phyloP scores from a whole-genome alignment of 1,140 invertebrate species.

The Apocrypta bakeri region DNA sequence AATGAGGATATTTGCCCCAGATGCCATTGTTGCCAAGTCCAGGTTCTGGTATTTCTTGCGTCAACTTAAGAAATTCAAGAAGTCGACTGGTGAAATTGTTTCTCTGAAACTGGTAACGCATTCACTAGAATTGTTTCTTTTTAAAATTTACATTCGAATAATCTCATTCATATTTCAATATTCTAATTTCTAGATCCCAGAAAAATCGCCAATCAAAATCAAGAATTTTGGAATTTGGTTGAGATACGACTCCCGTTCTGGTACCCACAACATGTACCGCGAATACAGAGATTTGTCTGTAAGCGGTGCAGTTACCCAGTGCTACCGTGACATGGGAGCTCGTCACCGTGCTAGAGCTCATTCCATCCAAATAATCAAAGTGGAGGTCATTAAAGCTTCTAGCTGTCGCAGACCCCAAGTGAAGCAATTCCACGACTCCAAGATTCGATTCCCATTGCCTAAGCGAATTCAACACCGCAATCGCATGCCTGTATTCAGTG shows the following conservation, averaged over 20 bases:
- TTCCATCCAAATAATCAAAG: slow-evolving; percentile 98
- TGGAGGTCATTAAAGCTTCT: slow-evolving; percentile 89
- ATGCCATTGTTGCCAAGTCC: slow-evolving; percentile 98
- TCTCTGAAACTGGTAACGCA: slow-evolving; percentile 82
- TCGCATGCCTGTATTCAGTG: slow-evolving; percentile 86
- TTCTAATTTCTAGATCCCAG: slow-evolving; percentile 80
- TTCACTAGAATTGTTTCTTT: not conserved
- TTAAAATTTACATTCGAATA: not conserved
- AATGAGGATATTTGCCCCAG: slow-evolving; percentile 99
- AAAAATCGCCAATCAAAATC: slow-evolving; percentile 93
- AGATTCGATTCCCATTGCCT: slow-evolving; percentile 96
- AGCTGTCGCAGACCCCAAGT: slow-evolving; percentile 94
- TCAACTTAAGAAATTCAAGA: slow-evolving; percentile 99
- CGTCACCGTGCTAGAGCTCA: slow-evolving; percentile 97
- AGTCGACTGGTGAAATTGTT: slow-evolving; percentile 98
- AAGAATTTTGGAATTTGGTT: slow-evolving; percentile 99
- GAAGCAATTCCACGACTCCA: slow-evolving; percentile 98
- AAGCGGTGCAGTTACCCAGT: slow-evolving; percentile 96
- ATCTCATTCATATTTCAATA: slow-evolving; percentile 3
- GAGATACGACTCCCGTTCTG: slow-evolving; percentile 96
- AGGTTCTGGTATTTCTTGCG: slow-evolving; percentile 99
- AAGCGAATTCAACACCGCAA: slow-evolving; percentile 92
- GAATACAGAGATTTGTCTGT: slow-evolving; percentile 98
- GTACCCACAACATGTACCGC: slow-evolving; percentile 99
- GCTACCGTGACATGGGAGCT: slow-evolving; percentile 99